Evolutionary conservation across 2,797 vertebrate species (phyloP), one percentile per base, ranked within the genome.

Genomic region (Hirundo rustica): DNA sequence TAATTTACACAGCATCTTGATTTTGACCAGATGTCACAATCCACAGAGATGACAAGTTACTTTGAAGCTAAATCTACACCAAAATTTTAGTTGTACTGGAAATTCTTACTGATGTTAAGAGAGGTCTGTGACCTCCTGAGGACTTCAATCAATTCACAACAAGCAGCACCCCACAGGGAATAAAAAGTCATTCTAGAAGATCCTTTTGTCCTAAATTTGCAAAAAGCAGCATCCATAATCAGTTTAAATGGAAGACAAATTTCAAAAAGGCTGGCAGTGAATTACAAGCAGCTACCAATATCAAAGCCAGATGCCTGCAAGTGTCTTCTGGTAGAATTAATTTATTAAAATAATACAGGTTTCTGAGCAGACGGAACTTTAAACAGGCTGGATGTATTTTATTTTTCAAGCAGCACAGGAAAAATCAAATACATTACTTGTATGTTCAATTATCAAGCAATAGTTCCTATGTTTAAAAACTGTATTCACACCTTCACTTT

Each of bases 391-490:
- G 64, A 64, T 85, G 44, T 89, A 58, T 95, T 96, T 85, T 92
- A 95, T 89, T 95, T 94, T 83, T 79, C 66, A 93, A 96, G 92
- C 85, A 88, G 62, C 76, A 89, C 51, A 81, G 88, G 86, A 82
- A 55, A 88, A 96, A 90, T 75, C 34, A 68, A 87, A 72, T 84
- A 81, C 48, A 87, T 74, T 66, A 73, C 38, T 61, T 82, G 50
- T 30, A 50, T 32, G 36, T 88, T 91, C 62, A 44, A 36, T 75
- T 45, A 92, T 36, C 87, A 86, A 92, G 88, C 84, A 90, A 73
- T 20, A 84, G 70, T 62, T 92, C 89, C 71, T 70, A 9, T 32
- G 48, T 72, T 95, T 78, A 83, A 83, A 84, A 96, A 40, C 40
- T 48, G 44, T 38, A 83, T 66, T 95, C 73, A 65, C 4, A 1